Percentiles rank a stretch among this genome's conserved stretches.
phyloP scores from a whole-genome alignment of 1,140 invertebrate species.

The Pseudomyrmex gracilis region DNA sequence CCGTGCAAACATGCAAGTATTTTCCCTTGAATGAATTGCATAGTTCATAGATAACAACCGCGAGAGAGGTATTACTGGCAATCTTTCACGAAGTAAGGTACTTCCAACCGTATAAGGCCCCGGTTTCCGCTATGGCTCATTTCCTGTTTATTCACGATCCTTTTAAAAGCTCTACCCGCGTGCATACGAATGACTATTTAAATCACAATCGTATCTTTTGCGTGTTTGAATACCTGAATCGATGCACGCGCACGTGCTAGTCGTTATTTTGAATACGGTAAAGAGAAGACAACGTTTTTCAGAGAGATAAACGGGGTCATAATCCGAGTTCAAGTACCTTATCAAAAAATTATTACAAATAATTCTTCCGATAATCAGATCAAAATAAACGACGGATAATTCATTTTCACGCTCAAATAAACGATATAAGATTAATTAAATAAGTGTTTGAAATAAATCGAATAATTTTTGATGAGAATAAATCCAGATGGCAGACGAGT shows the following conservation, averaged over 20 bases:
- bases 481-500: not conserved
- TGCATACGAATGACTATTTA: slow-evolving; percentile 14
- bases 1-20: not conserved
- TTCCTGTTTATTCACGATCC: slow-evolving; percentile 22
- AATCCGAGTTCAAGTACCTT: not conserved
- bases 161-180: not conserved
- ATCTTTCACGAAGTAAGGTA: slow-evolving; percentile 24
- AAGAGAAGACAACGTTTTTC: not conserved
- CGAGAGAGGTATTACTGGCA: slow-evolving; percentile 21
- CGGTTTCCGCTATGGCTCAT: slow-evolving; percentile 1
- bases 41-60: slow-evolving; percentile 8
- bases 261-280: not conserved
- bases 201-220: not conserved
- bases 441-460: not conserved
- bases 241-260: not conserved
- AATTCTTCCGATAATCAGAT: slow-evolving; percentile 18
- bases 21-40: slow-evolving; percentile 6
- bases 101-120: not conserved
- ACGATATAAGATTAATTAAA: not conserved
- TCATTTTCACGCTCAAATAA: not conserved
- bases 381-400: not conserved
- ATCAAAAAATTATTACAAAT: not conserved
- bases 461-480: not conserved
- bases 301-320: not conserved
- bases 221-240: not conserved